A percentile compares a stretch with the other conserved stretches of the same genome.
Conservation (phyloP, 2,113 vertebrate genomes). For the human (Homo sapiens) region DNA sequence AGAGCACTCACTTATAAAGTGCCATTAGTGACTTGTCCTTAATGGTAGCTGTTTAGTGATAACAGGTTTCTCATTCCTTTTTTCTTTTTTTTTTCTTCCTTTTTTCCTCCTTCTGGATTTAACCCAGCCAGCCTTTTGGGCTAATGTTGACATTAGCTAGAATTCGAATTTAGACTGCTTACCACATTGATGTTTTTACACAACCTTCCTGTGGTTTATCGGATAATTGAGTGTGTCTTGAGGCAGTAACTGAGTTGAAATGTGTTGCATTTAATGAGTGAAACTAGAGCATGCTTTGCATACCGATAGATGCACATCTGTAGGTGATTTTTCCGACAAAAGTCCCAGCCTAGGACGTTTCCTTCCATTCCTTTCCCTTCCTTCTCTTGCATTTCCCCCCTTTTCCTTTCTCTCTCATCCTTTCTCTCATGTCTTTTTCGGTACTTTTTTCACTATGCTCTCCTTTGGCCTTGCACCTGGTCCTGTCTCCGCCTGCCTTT, state of each 20-base stretch:
- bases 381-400: neutral
- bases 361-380: neutral
- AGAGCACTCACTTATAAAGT: fast-evolving
- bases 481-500: neutral
- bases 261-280: neutral
- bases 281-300: neutral
- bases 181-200: neutral
- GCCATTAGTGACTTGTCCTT: neutral
- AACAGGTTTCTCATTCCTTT: fast-evolving
- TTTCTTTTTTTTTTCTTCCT: no score
- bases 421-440: neutral
- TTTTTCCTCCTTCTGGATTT: neutral
- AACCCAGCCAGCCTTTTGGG: neutral
- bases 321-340: neutral
- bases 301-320: neutral
- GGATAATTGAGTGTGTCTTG: conserved; percentile 19
- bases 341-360: neutral
- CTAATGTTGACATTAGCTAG: neutral
- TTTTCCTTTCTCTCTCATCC: neutral
- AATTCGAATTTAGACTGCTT: neutral
- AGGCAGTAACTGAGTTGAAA: neutral
- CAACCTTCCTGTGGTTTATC: neutral
- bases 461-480: neutral
- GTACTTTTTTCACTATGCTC: neutral
- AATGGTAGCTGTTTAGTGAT: neutral